These are phyloP conservation scores for Drosophila peninsularis DNA, from an alignment of 2,888 invertebrate species.

Conservation along the genomic window DNA sequence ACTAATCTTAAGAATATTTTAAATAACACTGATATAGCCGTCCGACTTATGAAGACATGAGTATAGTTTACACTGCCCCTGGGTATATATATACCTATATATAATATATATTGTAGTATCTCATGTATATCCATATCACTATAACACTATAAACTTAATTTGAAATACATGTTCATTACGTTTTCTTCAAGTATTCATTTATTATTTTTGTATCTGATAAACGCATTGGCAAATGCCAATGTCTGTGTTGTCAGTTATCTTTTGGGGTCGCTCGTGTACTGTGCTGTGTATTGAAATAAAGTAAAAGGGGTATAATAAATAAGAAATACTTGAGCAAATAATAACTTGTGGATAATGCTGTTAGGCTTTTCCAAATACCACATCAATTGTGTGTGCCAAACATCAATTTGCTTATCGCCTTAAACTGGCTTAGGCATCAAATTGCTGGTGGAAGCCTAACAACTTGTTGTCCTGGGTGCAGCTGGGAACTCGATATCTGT, in stretches of 20 bases:
- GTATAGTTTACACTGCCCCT: no score
- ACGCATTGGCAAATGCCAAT: not conserved
- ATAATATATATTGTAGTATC: no score
- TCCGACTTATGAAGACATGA: no score
- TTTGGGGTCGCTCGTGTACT: not conserved
- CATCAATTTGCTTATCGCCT: slow-evolving; percentile 20
- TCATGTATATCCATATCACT: no score
- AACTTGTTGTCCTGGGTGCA: slow-evolving; percentile 39
- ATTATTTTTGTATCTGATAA: not conserved
- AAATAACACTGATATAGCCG: no score
- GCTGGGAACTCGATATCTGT: slow-evolving; percentile 35
- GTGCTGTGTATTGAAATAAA: not conserved
- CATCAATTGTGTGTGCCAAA: slow-evolving; percentile 15
- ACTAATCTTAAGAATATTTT: no score
- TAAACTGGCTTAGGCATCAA: slow-evolving; percentile 27
- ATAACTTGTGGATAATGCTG: slow-evolving; percentile 8
- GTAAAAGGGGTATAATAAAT: not conserved
- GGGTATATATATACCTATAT: no score
- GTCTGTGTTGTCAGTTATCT: not conserved
- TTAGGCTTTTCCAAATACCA: slow-evolving; percentile 24
- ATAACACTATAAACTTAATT: not conserved
- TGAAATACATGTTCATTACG: not conserved
- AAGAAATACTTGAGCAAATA: slow-evolving; percentile 1
- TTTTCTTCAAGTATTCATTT: not conserved
- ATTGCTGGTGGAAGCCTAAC: slow-evolving; percentile 29